These are phyloP conservation scores for Griposia aprilina DNA, from an alignment of 2,888 invertebrate genomes.

Conservation along the genomic window DNA sequence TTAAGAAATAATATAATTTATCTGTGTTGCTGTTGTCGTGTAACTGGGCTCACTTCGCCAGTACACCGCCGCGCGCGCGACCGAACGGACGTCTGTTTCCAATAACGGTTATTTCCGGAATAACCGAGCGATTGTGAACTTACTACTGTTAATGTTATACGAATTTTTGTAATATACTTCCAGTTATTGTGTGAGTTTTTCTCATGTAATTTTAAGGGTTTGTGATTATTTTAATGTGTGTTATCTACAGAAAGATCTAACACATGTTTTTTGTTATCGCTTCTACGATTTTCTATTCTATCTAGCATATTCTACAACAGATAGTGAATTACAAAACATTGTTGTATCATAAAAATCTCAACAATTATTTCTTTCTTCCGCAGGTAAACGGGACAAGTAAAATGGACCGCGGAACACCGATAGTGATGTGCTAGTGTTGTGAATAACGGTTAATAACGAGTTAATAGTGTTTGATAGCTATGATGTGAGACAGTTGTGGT, in stretches of 20 bases:
- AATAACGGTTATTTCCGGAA: conserved; percentile 80
- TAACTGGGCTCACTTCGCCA: conserved; percentile 69
- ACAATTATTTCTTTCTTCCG: conserved; percentile 69
- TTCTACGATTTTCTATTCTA: conserved; percentile 48
- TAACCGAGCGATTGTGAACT: conserved; percentile 83
- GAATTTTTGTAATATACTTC: conserved; percentile 51
- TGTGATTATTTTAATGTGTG: conserved; percentile 13
- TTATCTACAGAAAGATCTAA: conserved; percentile 45
- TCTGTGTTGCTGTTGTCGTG: conserved; percentile 69
- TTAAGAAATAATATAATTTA: conserved; percentile 79
- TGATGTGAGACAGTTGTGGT: conserved; percentile 84
- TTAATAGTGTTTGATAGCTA: conserved; percentile 74
- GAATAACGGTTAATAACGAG: conserved; percentile 72
- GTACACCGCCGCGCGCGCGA: conserved; percentile 76
- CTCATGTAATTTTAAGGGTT: conserved; percentile 2
- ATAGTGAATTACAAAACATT: conserved; percentile 59
- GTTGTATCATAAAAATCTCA: conserved; percentile 52
- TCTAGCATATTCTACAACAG: conserved; percentile 57
- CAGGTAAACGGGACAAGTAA: conserved; percentile 83
- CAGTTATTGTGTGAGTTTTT: conserved; percentile 64
- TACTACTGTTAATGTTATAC: conserved; percentile 75
- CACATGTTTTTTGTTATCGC: conserved; percentile 59
- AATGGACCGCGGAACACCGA: conserved; percentile 78
- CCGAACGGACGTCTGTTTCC: conserved; percentile 75
- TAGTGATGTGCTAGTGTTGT: conserved; percentile 85